A percentile compares a stretch with the other conserved stretches of the same genome.
These are phyloP conservation scores for Epinotia brunnichana DNA, from an alignment of 2,888 invertebrate species.

Conservation along the genomic window DNA sequence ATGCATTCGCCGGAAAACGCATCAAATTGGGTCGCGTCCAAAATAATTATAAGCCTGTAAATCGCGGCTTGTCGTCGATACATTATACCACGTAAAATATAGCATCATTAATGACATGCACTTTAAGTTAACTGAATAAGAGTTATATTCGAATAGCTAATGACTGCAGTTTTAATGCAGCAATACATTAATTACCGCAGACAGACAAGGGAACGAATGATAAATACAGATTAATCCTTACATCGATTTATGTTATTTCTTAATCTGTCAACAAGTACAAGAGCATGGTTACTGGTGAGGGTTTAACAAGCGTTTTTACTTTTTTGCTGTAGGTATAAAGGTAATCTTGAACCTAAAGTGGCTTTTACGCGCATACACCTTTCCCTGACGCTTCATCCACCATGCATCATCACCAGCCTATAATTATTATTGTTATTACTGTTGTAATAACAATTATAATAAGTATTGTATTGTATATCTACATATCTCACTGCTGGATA, in stretches of 20 bases:
- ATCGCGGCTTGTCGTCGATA: conserved; percentile 55
- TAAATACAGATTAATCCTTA: conserved; percentile 38
- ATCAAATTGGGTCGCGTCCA: conserved; percentile 68
- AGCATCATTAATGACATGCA: conserved; percentile 45
- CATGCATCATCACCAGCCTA: too few species aligned
- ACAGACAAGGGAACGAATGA: conserved; percentile 36
- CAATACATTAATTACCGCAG: conserved; percentile 23
- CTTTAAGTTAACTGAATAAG: conserved; percentile 14
- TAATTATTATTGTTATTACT: too few species aligned
- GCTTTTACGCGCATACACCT: background rate
- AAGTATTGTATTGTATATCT: too few species aligned
- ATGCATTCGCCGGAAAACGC: conserved; percentile 52
- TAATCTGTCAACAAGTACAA: conserved; percentile 12
- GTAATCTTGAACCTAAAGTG: background rate
- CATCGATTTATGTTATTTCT: conserved; percentile 25
- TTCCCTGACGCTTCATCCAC: too few species aligned
- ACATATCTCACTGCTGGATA: too few species aligned
- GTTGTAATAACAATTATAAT: too few species aligned
- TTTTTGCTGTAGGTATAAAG: too few species aligned
- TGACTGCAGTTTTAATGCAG: conserved; percentile 11
- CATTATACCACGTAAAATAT: conserved; percentile 56
- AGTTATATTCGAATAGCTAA: conserved; percentile 12
- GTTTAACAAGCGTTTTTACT: background rate
- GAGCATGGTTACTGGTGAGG: background rate
- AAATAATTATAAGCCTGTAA: conserved; percentile 70